Conservation (phyloP, 1,140 invertebrate genomes). For the Holcopasites calliopsidis region DNA sequence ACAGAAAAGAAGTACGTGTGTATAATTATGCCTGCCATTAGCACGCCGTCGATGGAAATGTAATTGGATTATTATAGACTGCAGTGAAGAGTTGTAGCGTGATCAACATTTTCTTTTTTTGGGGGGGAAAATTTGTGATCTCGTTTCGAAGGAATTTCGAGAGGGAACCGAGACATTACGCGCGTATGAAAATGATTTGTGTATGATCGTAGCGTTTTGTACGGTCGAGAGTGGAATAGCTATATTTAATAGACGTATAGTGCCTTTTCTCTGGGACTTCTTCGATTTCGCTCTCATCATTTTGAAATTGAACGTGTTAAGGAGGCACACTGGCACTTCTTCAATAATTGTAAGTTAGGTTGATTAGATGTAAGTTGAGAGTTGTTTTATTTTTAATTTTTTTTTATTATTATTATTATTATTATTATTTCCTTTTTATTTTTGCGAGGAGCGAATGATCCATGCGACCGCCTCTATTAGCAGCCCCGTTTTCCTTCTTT, state of each 20-base stretch:
- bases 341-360: slow-evolving; percentile 52
- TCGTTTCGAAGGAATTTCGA: not conserved
- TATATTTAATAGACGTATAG: slow-evolving; percentile 66
- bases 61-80: slow-evolving; percentile 13
- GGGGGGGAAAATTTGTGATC: not conserved
- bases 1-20: not conserved
- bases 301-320: slow-evolving; percentile 54
- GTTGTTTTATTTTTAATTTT: slow-evolving; percentile 49
- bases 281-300: slow-evolving; percentile 47
- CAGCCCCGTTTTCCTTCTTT: slow-evolving; percentile 66
- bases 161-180: slow-evolving; percentile 1
- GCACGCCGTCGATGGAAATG: slow-evolving; percentile 8
- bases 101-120: not conserved
- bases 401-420: slow-evolving; percentile 28
- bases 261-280: slow-evolving; percentile 71
- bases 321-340: slow-evolving; percentile 67
- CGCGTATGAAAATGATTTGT: no score
- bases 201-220: slow-evolving; percentile 13
- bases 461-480: slow-evolving; percentile 66
- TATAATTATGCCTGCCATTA: slow-evolving; percentile 25
- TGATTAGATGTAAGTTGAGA: slow-evolving; percentile 37
- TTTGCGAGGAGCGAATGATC: slow-evolving; percentile 60
- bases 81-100: not conserved
- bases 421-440: slow-evolving; percentile 23
- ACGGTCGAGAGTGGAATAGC: slow-evolving; percentile 39